These are phyloP conservation scores for Trinectes maculatus DNA, from an alignment of 2,113 vertebrate species.

Conservation along the genomic window DNA sequence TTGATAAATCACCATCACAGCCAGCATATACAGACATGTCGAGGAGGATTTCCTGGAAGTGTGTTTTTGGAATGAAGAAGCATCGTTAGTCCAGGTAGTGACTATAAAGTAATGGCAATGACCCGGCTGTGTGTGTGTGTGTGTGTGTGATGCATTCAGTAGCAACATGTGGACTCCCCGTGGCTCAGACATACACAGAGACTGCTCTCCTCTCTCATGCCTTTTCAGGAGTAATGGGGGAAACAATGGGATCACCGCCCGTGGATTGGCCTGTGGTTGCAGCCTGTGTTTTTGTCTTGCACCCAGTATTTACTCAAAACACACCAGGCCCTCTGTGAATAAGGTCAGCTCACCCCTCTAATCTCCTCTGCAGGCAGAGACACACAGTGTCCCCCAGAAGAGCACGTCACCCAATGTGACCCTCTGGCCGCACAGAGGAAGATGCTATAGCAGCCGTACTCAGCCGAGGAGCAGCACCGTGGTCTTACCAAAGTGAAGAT, in stretches of 20 bases:
- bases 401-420: conserved; percentile 69
- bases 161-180: conserved; percentile 52
- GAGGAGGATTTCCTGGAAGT: conserved; percentile 1
- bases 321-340: conserved; percentile 67
- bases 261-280: conserved; percentile 62
- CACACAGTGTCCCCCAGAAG: conserved; percentile 56
- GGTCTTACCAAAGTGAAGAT: conserved; percentile 58
- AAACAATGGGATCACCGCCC: conserved; percentile 66
- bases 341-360: conserved; percentile 69
- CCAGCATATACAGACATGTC: no score
- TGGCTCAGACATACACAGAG: conserved; percentile 48
- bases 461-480: conserved; percentile 39
- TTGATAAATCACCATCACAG: no score
- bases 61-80: neutral
- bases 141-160: conserved; percentile 27
- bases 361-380: conserved; percentile 64
- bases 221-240: conserved; percentile 67
- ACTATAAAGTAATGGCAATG: conserved; percentile 12
- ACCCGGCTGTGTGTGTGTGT: conserved; percentile 23
- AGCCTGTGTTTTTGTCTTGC: conserved; percentile 73
- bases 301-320: conserved; percentile 78
- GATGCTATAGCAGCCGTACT: conserved; percentile 64
- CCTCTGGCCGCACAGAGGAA: conserved; percentile 66
- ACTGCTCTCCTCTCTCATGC: conserved; percentile 53
- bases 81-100: neutral